Percentiles rank a stretch among this genome's conserved stretches.
Evolutionary conservation across 2,888 invertebrate genomes (phyloP).

Genomic region (Tenthredo distinguenda): DNA sequence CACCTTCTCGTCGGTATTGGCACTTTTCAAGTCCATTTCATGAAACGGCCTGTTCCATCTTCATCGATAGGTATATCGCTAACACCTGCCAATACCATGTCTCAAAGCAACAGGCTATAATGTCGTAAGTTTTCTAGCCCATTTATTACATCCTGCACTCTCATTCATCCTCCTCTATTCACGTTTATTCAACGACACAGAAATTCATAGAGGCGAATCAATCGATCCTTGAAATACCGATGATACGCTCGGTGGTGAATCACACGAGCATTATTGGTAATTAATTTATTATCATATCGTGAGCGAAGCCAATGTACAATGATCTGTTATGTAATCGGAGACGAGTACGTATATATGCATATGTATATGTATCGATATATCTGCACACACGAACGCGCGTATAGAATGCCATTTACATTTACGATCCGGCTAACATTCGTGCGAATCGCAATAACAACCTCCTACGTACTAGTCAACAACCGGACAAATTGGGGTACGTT

Average conservation of each 20-base stretch:
- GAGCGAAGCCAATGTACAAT: not conserved
- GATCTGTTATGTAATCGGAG: not conserved
- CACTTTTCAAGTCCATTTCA: conserved; percentile 28
- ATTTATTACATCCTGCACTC: not conserved
- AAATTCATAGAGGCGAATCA: not conserved
- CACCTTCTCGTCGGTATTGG: not conserved
- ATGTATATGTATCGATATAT: not conserved
- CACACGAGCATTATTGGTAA: not conserved
- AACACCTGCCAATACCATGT: not conserved
- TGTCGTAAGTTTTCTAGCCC: not conserved
- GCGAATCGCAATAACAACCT: not conserved
- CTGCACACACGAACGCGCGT: not conserved
- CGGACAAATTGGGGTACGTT: conserved; percentile 33
- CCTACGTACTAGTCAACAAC: not conserved
- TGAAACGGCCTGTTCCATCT: conserved; percentile 18
- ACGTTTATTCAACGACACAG: not conserved
- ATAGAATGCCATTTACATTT: not conserved
- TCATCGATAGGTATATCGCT: conserved; percentile 23
- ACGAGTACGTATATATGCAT: not conserved
- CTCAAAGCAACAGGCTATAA: conserved; percentile 16
- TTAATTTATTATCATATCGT: not conserved
- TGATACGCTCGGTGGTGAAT: not conserved
- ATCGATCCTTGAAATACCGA: not conserved
- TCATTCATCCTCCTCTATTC: not conserved
- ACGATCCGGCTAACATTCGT: not conserved